phyloP scores from a whole-genome alignment of 2,888 invertebrate species.

The Desoria tigrina region DNA sequence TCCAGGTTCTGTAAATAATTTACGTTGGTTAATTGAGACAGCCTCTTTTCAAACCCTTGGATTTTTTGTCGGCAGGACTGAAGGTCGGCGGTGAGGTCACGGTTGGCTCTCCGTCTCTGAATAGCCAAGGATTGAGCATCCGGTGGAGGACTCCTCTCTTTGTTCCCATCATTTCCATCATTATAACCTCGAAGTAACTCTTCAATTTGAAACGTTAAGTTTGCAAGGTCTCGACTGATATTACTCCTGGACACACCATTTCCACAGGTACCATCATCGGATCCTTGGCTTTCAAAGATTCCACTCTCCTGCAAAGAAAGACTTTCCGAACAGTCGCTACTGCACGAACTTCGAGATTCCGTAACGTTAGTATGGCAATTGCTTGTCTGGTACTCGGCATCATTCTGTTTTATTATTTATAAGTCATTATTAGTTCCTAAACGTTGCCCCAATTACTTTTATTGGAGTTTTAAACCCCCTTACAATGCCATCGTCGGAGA shows the following conservation, averaged over 20 bases:
- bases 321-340: constrained; percentile 53
- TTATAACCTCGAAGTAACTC: constrained; percentile 46
- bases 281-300: constrained; percentile 53
- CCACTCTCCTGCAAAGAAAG: constrained; percentile 53
- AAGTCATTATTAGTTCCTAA: neutral
- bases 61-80: constrained; percentile 49
- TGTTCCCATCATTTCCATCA: constrained; percentile 32
- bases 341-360: constrained; percentile 53
- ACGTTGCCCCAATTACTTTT: neutral
- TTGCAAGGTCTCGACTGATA: constrained; percentile 47
- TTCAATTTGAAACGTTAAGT: constrained; percentile 51
- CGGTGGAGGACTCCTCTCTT: constrained; percentile 26
- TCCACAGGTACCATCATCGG: constrained; percentile 41
- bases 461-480: too few species aligned
- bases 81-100: constrained; percentile 45
- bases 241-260: constrained; percentile 35
- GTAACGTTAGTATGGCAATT: constrained; percentile 50
- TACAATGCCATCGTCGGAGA: neutral
- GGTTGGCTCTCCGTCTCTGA: constrained; percentile 32
- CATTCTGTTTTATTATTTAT: constrained; percentile 31
- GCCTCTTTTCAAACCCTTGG: constrained; percentile 50
- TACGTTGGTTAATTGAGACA: constrained; percentile 48
- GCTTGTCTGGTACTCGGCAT: constrained; percentile 41
- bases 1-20: constrained; percentile 59
- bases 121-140: constrained; percentile 25